Evolutionary conservation across 2,888 invertebrate species (phyloP), one percentile per base, ranked within the genome.

Genomic region (Drosophila maculinotata): DNA sequence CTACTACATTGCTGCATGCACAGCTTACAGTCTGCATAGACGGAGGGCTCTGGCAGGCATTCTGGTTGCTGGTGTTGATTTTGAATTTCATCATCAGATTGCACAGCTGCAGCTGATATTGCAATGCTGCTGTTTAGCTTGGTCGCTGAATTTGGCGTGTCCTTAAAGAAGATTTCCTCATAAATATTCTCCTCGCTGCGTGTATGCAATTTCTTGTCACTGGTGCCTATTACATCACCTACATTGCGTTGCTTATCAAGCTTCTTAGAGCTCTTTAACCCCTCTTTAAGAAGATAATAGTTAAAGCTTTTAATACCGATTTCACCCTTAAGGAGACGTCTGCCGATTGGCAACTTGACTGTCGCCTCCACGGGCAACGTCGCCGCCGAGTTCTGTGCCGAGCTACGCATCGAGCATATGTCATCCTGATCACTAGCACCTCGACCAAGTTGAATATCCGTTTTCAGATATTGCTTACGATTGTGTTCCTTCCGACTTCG

Each of bases 271-370:
- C 90, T 90, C 64, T 91, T 91, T 5, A 92, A 63, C 3, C 92
- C 91, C 73, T 92, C 92, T 62, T 92, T 92, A 0, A 92, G 77
- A 17, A 92, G 76, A 74, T 92, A 92, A 66, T 92, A 92, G 57
- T 92, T 92, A 67, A 92, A 92, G 80, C 92, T 92, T 68, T 91
- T 91, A 8, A 92, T 92, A 54, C 92, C 92, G 23, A 92, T 92
- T 76, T 92, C 92, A 0, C 92, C 92, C 30, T 89, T 90, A 1
- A 92, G 73, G 28, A 92, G 90, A 5, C 91, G 89, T 12, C 91
- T 87, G 0, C 92, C 92, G 54, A 92, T 91, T 59, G 91, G 91
- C 74, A 92, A 81, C 70, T 90, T 91, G 0, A 60, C 53, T 3
- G 83, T 54, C 49, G 33, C 68, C 4, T 71, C 79, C 0, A 72